Percentiles rank a stretch among this genome's conserved stretches.
phyloP scores from a whole-genome alignment of 1,140 invertebrate genomes.

The Caenorhabditis remanei region DNA sequence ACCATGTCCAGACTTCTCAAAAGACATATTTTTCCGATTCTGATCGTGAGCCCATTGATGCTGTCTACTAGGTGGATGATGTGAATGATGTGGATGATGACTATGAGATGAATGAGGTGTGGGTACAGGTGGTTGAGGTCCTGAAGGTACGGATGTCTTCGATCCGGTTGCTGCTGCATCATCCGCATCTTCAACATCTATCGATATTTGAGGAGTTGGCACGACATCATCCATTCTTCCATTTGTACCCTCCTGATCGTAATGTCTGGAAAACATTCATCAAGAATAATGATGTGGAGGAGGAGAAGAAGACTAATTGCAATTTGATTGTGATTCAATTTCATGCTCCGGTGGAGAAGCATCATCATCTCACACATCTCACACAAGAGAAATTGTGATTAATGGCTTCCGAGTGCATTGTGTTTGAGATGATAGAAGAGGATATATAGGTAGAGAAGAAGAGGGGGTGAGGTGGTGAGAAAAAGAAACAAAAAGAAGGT shows the following conservation, averaged over 20 bases:
- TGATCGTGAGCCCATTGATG: slow-evolving; percentile 41
- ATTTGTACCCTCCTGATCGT: neutral
- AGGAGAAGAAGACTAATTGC: slow-evolving; percentile 35
- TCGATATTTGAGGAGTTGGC: slow-evolving; percentile 4
- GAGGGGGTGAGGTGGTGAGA: neutral
- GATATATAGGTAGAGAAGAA: neutral
- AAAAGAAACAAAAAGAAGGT: neutral
- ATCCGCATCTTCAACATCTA: slow-evolving; percentile 15
- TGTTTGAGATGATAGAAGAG: neutral
- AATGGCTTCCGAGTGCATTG: slow-evolving; percentile 48
- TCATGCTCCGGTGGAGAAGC: neutral
- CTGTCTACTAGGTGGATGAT: neutral
- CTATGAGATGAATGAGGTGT: neutral
- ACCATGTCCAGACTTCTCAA: slow-evolving; percentile 31
- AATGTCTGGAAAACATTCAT: too few species aligned
- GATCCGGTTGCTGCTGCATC: neutral
- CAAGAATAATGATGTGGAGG: neutral
- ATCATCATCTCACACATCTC: neutral
- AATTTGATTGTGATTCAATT: neutral
- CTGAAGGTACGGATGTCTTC: neutral
- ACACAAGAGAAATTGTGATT: slow-evolving; percentile 36
- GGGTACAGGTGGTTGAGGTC: neutral
- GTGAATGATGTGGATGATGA: too few species aligned
- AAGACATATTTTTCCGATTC: slow-evolving; percentile 34
- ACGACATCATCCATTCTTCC: slow-evolving; percentile 37